A percentile compares a stretch with the other conserved stretches of the same genome.
phyloP scores from a whole-genome alignment of 2,888 invertebrate genomes.

The Syritta pipiens region DNA sequence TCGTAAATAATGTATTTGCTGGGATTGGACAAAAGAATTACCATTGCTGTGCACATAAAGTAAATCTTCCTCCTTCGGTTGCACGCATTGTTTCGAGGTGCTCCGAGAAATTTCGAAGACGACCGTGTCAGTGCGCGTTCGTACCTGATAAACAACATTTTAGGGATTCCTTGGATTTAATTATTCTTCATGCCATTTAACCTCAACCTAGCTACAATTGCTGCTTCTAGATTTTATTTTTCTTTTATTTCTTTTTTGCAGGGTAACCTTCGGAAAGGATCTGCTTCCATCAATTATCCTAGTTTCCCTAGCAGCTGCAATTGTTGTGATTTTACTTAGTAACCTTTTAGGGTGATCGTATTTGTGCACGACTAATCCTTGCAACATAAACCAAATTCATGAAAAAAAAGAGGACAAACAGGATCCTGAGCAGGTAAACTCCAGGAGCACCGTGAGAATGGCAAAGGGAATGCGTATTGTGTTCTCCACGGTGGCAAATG shows the following conservation, averaged over 20 bases:
- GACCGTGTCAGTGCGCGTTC: constrained; percentile 9
- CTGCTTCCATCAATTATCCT: constrained; percentile 15
- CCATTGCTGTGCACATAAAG: not conserved
- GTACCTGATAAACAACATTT: constrained; percentile 26
- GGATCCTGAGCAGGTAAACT: constrained; percentile 40
- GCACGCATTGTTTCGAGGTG: not conserved
- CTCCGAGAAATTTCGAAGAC: not conserved
- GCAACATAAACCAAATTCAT: constrained; percentile 16
- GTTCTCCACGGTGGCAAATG: constrained; percentile 16
- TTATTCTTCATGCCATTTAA: constrained; percentile 13
- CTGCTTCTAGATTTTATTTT: constrained; percentile 27
- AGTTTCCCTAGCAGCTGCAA: constrained; percentile 46
- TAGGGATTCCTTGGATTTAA: constrained; percentile 44
- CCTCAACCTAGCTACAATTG: constrained; percentile 21
- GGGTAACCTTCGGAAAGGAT: constrained; percentile 4
- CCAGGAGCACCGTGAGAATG: too few species aligned
- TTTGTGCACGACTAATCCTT: constrained; percentile 25
- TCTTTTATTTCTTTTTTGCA: constrained; percentile 14
- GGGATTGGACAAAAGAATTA: constrained; percentile 20
- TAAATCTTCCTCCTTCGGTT: constrained; percentile 4
- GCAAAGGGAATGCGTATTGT: too few species aligned
- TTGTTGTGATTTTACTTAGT: constrained; percentile 16
- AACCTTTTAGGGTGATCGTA: constrained; percentile 10
- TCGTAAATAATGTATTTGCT: constrained; percentile 25
- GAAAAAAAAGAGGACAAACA: constrained; percentile 14